Evolutionary conservation across 2,113 vertebrate genomes (phyloP).

Genomic region (Accipiter virgatus): DNA sequence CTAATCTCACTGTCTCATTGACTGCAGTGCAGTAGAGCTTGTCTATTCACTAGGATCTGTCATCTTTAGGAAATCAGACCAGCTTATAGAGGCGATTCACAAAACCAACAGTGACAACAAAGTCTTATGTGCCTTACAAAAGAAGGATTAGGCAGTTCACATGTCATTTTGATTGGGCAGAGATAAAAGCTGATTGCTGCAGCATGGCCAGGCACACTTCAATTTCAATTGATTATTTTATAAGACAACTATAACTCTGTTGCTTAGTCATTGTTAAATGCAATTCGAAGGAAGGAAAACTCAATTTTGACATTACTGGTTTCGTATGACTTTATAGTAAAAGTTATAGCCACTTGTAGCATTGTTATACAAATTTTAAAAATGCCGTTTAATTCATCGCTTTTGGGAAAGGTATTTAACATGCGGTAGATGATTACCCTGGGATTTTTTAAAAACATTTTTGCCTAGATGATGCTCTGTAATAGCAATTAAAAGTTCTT

Average conservation of each 20-base stretch:
- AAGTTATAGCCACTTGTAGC: neutral
- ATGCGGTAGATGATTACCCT: neutral
- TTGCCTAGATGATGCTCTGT: neutral
- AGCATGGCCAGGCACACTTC: slow-evolving; percentile 80
- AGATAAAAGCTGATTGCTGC: slow-evolving; percentile 91
- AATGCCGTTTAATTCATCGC: neutral
- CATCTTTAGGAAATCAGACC: slow-evolving; percentile 89
- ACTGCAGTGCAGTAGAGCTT: slow-evolving; percentile 65
- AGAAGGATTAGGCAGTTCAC: slow-evolving; percentile 91
- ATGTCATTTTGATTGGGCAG: slow-evolving; percentile 89
- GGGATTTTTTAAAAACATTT: neutral
- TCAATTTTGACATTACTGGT: slow-evolving; percentile 45
- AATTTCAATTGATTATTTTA: slow-evolving; percentile 83
- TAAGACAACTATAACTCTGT: slow-evolving; percentile 71
- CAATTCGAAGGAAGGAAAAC: slow-evolving; percentile 50
- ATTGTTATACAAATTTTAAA: neutral
- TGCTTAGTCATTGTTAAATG: slow-evolving; percentile 67
- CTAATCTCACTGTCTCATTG: slow-evolving; percentile 77
- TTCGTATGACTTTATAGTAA: neutral
- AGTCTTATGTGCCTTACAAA: slow-evolving; percentile 87
- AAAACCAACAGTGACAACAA: slow-evolving; percentile 90
- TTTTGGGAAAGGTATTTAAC: neutral
- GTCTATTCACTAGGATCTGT: slow-evolving; percentile 81
- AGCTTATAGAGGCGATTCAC: slow-evolving; percentile 88
- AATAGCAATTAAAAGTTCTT: neutral